A percentile compares a stretch with the other conserved stretches of the same genome.
Evolutionary conservation across 1,140 invertebrate species (phyloP).

Genomic region (Philopotamus ludificatus): DNA sequence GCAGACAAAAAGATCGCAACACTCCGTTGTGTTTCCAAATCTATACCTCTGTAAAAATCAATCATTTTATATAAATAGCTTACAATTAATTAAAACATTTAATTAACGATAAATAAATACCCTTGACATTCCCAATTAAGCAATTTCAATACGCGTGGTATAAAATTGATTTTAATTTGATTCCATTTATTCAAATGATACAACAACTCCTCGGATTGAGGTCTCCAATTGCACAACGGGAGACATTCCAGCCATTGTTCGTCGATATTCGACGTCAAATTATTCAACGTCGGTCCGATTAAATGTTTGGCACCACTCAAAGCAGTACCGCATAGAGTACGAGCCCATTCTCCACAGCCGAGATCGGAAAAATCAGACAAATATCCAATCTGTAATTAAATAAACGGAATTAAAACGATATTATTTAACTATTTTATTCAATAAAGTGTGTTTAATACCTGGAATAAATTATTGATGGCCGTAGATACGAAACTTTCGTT

Average conservation of each 20-base stretch:
- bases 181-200: constrained; percentile 25
- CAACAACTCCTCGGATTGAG: constrained; percentile 18
- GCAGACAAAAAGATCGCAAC: constrained; percentile 31
- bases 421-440: not conserved
- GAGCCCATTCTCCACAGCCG: constrained; percentile 38
- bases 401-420: not conserved
- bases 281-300: constrained; percentile 11
- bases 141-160: constrained; percentile 27
- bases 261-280: not conserved
- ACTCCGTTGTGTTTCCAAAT: constrained; percentile 22
- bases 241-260: constrained; percentile 25
- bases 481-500: constrained; percentile 29
- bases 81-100: not conserved
- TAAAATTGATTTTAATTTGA: constrained; percentile 10
- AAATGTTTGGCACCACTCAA: constrained; percentile 18
- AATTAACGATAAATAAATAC: constrained; percentile 10
- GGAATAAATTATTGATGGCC: constrained; percentile 27
- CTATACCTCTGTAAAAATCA: constrained; percentile 27
- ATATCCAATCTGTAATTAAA: constrained; percentile 34
- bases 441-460: constrained; percentile 19
- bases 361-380: constrained; percentile 34
- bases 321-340: constrained; percentile 27
- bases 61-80: not conserved
- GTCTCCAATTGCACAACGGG: constrained; percentile 29
- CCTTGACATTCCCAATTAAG: constrained; percentile 31